Evolutionary conservation across 1,140 invertebrate genomes (phyloP).

Genomic region (Pteromalus puparum): DNA sequence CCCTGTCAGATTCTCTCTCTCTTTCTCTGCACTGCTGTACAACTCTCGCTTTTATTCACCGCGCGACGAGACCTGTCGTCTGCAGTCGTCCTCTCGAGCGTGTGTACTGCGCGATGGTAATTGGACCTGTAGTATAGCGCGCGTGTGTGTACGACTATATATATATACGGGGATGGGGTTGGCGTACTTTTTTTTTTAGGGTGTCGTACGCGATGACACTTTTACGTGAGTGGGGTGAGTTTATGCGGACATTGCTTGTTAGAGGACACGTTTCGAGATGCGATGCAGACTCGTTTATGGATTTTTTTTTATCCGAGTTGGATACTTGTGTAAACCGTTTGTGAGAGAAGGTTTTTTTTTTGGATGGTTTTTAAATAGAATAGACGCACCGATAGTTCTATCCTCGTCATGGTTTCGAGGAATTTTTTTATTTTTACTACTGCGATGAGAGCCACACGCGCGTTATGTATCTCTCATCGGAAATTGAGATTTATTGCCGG

Average conservation of each 20-base stretch:
- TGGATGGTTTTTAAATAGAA: background rate
- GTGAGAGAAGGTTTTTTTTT: background rate
- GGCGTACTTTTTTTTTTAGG: background rate
- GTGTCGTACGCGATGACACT: background rate
- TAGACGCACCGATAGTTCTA: background rate
- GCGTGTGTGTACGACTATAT: background rate
- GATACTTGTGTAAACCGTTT: background rate
- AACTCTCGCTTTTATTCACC: background rate
- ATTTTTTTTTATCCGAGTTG: background rate
- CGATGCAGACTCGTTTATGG: background rate
- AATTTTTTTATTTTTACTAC: no score
- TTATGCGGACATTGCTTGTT: background rate
- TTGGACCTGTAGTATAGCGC: background rate
- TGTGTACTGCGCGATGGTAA: background rate
- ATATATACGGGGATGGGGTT: background rate
- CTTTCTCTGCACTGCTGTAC: background rate
- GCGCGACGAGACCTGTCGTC: slow-evolving; percentile 11
- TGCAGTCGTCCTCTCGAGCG: background rate
- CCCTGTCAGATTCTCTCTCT: background rate
- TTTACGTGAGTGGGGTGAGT: background rate
- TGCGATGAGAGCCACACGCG: no score
- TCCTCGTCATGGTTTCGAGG: no score
- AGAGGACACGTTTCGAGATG: background rate
- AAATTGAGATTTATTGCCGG: background rate
- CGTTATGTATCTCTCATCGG: no score